A percentile compares a stretch with the other conserved stretches of the same genome.
These are phyloP conservation scores for Heteromyza rotundicornis DNA, from an alignment of 2,888 invertebrate species.

Conservation along the genomic window DNA sequence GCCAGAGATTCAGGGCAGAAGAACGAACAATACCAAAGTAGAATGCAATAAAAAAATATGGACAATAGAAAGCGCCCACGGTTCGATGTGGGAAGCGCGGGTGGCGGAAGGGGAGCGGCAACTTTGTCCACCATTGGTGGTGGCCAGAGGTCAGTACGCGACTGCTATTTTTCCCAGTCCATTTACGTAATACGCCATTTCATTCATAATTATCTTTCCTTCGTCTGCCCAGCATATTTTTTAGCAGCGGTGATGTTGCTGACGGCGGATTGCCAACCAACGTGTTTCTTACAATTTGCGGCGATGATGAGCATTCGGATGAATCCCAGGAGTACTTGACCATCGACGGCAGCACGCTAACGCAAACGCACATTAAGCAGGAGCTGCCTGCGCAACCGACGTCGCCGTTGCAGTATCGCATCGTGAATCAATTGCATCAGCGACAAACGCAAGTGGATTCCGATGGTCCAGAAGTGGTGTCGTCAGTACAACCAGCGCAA, in stretches of 20 bases:
- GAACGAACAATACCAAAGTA: no score
- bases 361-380: slow-evolving; percentile 42
- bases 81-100: not conserved
- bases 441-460: not conserved
- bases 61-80: not conserved
- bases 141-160: not conserved
- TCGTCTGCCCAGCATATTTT: slow-evolving; percentile 39
- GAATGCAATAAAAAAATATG: not conserved
- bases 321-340: slow-evolving; percentile 52
- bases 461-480: not conserved
- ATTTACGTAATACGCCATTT: no score
- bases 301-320: slow-evolving; percentile 47
- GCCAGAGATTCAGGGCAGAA: no score
- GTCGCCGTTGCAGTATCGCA: slow-evolving; percentile 32
- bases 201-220: no score
- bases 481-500: not conserved
- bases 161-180: not conserved
- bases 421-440: slow-evolving; percentile 27
- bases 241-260: slow-evolving; percentile 23
- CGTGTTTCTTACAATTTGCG: slow-evolving; percentile 49
- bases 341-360: slow-evolving; percentile 35
- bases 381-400: slow-evolving; percentile 32
- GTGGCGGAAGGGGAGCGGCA: not conserved
- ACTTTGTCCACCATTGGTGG: not conserved
- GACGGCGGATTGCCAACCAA: slow-evolving; percentile 24